phyloP scores from a whole-genome alignment of 2,797 vertebrate genomes.

The Pelodytes ibericus region DNA sequence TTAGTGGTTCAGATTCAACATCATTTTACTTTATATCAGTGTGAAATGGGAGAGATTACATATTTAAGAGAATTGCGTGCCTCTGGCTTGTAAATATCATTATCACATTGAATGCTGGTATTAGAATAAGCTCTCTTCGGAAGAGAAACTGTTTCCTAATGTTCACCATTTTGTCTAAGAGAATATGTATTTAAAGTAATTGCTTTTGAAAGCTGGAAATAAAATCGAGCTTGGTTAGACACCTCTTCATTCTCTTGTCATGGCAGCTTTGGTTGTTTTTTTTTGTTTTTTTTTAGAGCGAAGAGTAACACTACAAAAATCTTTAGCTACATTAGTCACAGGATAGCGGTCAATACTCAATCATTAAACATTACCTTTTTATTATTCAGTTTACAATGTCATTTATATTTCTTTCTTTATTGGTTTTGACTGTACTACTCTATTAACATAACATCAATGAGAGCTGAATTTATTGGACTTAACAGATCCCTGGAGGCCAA shows the following conservation, averaged over 20 bases:
- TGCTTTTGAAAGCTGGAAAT: slow-evolving; percentile 64
- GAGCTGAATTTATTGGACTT: slow-evolving; percentile 52
- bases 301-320: slow-evolving; percentile 64
- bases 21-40: too few species aligned
- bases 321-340: slow-evolving; percentile 64
- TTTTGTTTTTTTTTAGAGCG: slow-evolving; percentile 60
- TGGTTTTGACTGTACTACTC: slow-evolving; percentile 63
- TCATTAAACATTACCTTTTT: slow-evolving; percentile 61
- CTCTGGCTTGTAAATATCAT: too few species aligned
- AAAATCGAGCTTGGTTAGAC: slow-evolving; percentile 60
- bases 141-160: slow-evolving; percentile 18
- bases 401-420: slow-evolving; percentile 65
- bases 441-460: slow-evolving; percentile 55
- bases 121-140: background rate
- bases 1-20: too few species aligned
- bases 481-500: slow-evolving; percentile 46
- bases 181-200: slow-evolving; percentile 45
- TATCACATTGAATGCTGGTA: too few species aligned
- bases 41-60: too few species aligned
- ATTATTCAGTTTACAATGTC: slow-evolving; percentile 55
- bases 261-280: slow-evolving; percentile 55
- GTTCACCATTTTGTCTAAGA: background rate
- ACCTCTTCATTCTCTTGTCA: slow-evolving; percentile 55
- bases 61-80: too few species aligned
- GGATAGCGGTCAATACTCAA: slow-evolving; percentile 64